Percentiles rank a stretch among this genome's conserved stretches.
Conservation (phyloP, 92 coral and sea anemone genomes). For the Porites cylindrica region DNA sequence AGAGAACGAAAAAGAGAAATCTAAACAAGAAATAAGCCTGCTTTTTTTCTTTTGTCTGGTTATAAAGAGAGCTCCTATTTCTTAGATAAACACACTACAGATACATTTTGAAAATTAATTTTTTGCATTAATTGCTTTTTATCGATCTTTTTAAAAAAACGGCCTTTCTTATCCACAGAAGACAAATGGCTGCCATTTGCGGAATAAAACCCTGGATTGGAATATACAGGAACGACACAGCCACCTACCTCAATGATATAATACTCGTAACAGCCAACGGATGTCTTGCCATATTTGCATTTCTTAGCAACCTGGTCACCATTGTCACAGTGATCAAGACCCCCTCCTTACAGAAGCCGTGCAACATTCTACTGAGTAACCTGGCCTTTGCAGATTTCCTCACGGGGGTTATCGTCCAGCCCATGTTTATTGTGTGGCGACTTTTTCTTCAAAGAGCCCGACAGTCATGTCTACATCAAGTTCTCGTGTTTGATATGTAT, state of each 20-base stretch:
- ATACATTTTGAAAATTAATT: too few species aligned
- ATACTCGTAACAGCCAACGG: too few species aligned
- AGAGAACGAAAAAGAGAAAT: too few species aligned
- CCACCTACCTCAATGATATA: too few species aligned
- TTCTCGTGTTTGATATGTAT: neutral
- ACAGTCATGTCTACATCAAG: neutral
- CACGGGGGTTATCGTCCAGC: slow-evolving; percentile 1
- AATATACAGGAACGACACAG: neutral
- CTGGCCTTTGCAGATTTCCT: slow-evolving; percentile 11
- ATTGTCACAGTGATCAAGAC: slow-evolving; percentile 6
- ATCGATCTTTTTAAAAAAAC: too few species aligned
- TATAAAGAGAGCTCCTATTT: too few species aligned
- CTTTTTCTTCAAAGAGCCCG: neutral
- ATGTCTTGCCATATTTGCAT: neutral
- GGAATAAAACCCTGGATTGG: neutral
- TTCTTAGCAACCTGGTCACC: slow-evolving; percentile 6
- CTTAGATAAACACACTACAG: too few species aligned
- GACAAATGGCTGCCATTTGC: neutral
- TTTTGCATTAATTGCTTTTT: too few species aligned
- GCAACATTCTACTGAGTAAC: slow-evolving; percentile 3
- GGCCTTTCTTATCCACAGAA: too few species aligned
- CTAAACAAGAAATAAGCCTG: too few species aligned
- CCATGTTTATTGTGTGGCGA: slow-evolving; percentile 17
- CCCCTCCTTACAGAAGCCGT: neutral
- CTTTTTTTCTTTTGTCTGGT: too few species aligned